A percentile compares a stretch with the other conserved stretches of the same genome.
These are phyloP conservation scores for Papilio dardanus DNA, from an alignment of 1,140 invertebrate species.

Conservation along the genomic window DNA sequence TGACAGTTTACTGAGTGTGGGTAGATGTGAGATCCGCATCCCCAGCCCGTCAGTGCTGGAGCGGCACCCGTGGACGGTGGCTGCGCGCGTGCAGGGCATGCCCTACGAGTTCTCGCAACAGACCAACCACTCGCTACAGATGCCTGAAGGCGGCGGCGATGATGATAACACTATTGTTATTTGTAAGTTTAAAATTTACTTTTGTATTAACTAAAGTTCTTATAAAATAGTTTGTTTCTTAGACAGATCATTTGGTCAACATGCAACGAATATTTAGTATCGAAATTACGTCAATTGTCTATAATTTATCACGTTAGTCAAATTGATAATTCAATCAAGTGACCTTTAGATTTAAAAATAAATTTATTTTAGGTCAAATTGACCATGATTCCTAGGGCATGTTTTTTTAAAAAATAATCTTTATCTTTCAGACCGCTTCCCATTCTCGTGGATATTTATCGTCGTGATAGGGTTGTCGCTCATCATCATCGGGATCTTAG, in stretches of 20 bases:
- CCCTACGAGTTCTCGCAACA: slow-evolving; percentile 45
- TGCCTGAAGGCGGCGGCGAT: slow-evolving; percentile 5
- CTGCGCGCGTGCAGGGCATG: slow-evolving; percentile 47
- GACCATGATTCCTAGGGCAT: too few species aligned
- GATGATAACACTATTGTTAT: slow-evolving; percentile 15
- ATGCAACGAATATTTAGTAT: too few species aligned
- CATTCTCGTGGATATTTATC: slow-evolving; percentile 46
- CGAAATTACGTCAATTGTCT: too few species aligned
- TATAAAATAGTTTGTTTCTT: too few species aligned
- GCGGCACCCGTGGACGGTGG: slow-evolving; percentile 61
- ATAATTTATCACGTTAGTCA: too few species aligned
- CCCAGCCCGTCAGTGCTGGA: slow-evolving; percentile 50
- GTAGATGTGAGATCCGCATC: slow-evolving; percentile 50
- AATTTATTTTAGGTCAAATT: too few species aligned
- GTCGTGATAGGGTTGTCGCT: slow-evolving; percentile 45
- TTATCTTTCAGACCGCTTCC: slow-evolving; percentile 44
- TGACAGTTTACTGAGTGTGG: slow-evolving; percentile 15
- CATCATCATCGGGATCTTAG: slow-evolving; percentile 40
- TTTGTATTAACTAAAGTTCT: neutral
- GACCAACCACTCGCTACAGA: slow-evolving; percentile 40
- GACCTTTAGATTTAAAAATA: too few species aligned
- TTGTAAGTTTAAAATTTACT: neutral
- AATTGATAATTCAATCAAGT: too few species aligned
- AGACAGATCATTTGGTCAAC: too few species aligned
- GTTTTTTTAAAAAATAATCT: neutral